Percentiles rank a stretch among this genome's conserved stretches.
phyloP scores from a whole-genome alignment of 2,113 vertebrate genomes.

The Indicator indicator region DNA sequence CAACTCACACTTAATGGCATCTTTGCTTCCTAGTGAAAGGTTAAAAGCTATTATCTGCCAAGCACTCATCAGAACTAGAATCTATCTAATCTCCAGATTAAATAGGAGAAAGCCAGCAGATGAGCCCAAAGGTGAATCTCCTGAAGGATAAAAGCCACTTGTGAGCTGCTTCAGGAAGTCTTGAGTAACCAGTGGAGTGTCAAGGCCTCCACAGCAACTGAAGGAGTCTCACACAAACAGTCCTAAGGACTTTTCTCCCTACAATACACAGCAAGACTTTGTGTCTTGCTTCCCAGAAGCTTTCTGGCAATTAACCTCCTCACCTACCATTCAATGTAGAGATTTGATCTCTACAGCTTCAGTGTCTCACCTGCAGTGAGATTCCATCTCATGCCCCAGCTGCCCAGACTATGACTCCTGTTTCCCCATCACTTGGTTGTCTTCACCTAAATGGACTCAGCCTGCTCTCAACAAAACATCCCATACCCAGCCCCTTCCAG shows the following conservation, averaged over 20 bases:
- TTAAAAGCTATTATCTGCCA: slow-evolving; percentile 14
- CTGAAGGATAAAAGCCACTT: not conserved
- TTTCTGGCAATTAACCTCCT: not conserved
- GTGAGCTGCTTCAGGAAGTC: slow-evolving; percentile 8
- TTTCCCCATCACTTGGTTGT: not conserved
- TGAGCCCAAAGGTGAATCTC: slow-evolving; percentile 57
- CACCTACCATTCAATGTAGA: not conserved
- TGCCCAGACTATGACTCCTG: not conserved
- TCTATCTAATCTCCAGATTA: slow-evolving; percentile 38
- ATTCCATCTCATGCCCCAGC: not conserved
- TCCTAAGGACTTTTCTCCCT: not conserved
- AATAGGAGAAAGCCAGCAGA: not conserved
- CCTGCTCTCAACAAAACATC: not conserved
- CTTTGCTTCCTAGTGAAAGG: slow-evolving; percentile 41
- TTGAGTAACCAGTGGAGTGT: not conserved
- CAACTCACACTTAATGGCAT: slow-evolving; percentile 38
- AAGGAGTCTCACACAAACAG: not conserved
- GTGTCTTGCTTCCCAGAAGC: not conserved
- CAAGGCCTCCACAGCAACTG: not conserved
- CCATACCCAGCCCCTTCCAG: not conserved
- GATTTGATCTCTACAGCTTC: not conserved
- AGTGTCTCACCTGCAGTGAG: not conserved
- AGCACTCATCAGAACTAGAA: not conserved
- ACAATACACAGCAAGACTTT: not conserved
- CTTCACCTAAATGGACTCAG: not conserved